A percentile compares a stretch with the other conserved stretches of the same genome.
These are phyloP conservation scores for Pipistrellus nathusii DNA, from an alignment of 2,797 vertebrate species.

Conservation along the genomic window DNA sequence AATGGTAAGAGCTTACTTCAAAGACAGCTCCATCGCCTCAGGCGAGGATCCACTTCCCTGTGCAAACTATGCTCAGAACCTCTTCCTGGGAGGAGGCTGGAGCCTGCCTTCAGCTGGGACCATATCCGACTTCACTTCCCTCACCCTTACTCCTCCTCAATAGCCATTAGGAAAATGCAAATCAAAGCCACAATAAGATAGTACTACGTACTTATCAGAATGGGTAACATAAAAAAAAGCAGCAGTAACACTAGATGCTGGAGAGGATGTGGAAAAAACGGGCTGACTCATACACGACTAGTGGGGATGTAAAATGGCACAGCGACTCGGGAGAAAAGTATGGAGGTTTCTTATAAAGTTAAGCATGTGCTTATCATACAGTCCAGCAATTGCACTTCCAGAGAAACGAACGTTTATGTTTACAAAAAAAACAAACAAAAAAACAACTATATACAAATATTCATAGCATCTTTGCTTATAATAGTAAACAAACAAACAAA, in stretches of 20 bases:
- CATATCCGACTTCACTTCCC: background rate
- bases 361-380: background rate
- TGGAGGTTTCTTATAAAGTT: background rate
- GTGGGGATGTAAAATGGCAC: background rate
- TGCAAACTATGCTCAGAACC: background rate
- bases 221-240: background rate
- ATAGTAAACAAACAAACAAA: background rate
- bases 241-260: background rate
- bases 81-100: background rate
- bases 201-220: background rate
- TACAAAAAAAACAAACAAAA: conserved; percentile 31
- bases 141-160: background rate
- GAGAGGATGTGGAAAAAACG: background rate
- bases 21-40: background rate
- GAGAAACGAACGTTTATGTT: background rate
- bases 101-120: background rate
- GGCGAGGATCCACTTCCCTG: background rate
- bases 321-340: background rate
- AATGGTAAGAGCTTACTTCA: background rate
- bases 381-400: background rate
- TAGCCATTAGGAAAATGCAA: background rate
- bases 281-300: background rate
- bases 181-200: background rate
- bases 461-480: background rate
- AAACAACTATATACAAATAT: background rate